Percentiles rank a stretch among this genome's conserved stretches.
Evolutionary conservation across 30 jellyfish, hydroid and myxozoan genomes (phyloP).

Genomic region (Turritopsis rubra): DNA sequence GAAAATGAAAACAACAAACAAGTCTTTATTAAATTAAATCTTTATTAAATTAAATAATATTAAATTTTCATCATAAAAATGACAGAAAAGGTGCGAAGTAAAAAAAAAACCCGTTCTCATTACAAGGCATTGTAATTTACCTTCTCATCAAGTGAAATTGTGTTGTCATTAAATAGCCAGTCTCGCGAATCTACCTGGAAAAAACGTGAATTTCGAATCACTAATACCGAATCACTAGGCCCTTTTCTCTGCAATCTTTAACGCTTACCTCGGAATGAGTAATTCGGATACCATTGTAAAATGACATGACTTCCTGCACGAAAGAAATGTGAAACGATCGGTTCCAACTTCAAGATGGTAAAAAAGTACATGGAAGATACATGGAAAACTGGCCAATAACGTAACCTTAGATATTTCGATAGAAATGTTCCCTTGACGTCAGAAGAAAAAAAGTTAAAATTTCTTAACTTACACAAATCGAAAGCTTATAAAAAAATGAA

Average conservation of each 20-base stretch:
- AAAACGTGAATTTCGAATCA: too few species aligned
- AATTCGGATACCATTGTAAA: slow-evolving; percentile 60
- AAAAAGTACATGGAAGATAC: too few species aligned
- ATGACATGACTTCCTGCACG: slow-evolving; percentile 63
- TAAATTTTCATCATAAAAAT: not conserved
- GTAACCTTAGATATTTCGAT: too few species aligned
- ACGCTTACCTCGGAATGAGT: slow-evolving; percentile 41
- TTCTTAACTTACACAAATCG: too few species aligned
- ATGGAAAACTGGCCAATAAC: too few species aligned
- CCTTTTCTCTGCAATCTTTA: not conserved
- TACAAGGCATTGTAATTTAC: slow-evolving; percentile 9
- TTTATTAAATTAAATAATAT: not conserved
- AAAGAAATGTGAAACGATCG: not conserved
- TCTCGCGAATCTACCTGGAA: slow-evolving; percentile 86
- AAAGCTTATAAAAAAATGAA: too few species aligned
- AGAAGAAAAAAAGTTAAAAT: too few species aligned
- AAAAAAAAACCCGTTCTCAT: not conserved
- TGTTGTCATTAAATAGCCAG: slow-evolving; percentile 73
- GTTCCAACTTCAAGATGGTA: not conserved
- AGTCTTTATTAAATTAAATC: not conserved
- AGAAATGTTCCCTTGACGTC: too few species aligned
- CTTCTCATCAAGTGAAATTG: slow-evolving; percentile 79
- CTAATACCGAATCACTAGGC: too few species aligned
- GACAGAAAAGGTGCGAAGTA: not conserved
- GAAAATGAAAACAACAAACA: not conserved